Percentiles rank a stretch among this genome's conserved stretches.
Conservation (phyloP, 92 coral and sea anemone species). For the Actinernus sp. region DNA sequence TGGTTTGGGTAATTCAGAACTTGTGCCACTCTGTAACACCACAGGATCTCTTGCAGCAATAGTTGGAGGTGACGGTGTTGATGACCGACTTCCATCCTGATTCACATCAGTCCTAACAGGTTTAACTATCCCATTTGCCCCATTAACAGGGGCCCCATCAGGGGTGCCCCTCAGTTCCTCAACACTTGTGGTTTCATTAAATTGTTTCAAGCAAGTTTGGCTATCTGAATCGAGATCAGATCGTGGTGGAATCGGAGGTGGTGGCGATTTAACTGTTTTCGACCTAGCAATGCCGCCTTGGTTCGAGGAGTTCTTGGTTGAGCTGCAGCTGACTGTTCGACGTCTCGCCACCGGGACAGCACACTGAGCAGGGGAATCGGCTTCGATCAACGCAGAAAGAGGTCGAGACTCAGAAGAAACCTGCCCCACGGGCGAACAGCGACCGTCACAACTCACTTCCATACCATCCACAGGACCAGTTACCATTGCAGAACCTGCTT, state of each 20-base stretch:
- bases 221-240: slow-evolving; percentile 64
- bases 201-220: background rate
- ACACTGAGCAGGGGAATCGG: no score
- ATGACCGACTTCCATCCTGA: background rate
- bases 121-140: background rate
- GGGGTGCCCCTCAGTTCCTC: no score
- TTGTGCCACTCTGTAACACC: background rate
- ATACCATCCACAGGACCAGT: no score
- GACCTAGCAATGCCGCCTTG: background rate
- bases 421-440: no score
- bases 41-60: background rate
- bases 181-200: background rate
- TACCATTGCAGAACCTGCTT: slow-evolving; percentile 1
- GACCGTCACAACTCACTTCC: no score
- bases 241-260: slow-evolving; percentile 97
- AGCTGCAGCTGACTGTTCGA: no score
- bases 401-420: no score
- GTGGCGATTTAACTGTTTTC: slow-evolving; percentile 26
- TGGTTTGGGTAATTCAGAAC: background rate
- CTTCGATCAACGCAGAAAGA: no score
- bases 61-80: background rate
- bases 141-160: no score
- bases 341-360: no score
- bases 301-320: no score
- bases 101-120: background rate